Percentiles rank a stretch among this genome's conserved stretches.
Evolutionary conservation across 2,888 invertebrate genomes (phyloP).

Genomic region (Volucella inflata): DNA sequence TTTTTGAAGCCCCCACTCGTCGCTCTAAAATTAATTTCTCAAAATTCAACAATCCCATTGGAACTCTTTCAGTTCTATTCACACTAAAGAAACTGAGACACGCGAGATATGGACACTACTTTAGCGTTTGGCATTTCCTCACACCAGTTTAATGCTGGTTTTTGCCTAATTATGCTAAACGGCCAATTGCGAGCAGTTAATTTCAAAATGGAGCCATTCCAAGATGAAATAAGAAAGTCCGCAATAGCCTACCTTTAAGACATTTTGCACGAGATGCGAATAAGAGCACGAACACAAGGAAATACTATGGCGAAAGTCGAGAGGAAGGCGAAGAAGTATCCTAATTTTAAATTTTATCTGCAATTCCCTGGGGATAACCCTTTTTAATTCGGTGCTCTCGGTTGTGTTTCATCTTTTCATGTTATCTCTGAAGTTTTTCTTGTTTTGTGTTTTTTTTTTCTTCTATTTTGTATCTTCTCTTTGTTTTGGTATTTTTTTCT

Average conservation of each 20-base stretch:
- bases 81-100: background rate
- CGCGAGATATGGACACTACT: background rate
- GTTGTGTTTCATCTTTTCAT: slow-evolving; percentile 55
- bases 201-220: slow-evolving; percentile 57
- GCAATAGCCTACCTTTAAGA: background rate
- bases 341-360: slow-evolving; percentile 69
- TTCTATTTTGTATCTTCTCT: slow-evolving; percentile 7
- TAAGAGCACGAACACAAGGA: background rate
- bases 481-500: slow-evolving; percentile 15
- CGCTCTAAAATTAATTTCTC: slow-evolving; percentile 58
- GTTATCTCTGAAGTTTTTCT: background rate
- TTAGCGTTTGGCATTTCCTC: background rate
- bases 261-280: no score
- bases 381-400: slow-evolving; percentile 46
- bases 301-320: slow-evolving; percentile 13
- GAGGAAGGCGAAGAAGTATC: slow-evolving; percentile 28
- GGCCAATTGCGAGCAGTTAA: slow-evolving; percentile 58
- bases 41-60: slow-evolving; percentile 50
- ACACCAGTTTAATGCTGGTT: slow-evolving; percentile 30
- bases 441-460: slow-evolving; percentile 2
- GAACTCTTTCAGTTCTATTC: slow-evolving; percentile 1
- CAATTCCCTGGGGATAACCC: slow-evolving; percentile 69
- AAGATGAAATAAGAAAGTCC: slow-evolving; percentile 11
- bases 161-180: slow-evolving; percentile 65
- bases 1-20: background rate